These are phyloP conservation scores for Sarcophaga peregrina DNA, from an alignment of 1,140 invertebrate species.

Conservation along the genomic window DNA sequence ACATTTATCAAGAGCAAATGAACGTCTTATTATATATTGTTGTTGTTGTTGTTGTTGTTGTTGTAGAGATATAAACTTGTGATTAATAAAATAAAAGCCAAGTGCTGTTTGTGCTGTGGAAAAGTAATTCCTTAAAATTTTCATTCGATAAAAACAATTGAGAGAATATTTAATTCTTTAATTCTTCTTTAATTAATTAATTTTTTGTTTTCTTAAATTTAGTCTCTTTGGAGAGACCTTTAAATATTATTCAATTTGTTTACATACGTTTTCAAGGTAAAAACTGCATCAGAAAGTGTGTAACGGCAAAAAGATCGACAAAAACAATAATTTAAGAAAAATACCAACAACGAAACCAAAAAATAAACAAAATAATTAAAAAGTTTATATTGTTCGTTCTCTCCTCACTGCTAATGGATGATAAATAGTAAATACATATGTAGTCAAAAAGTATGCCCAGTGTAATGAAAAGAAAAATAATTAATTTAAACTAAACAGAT, in stretches of 20 bases:
- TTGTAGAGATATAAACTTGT: conserved; percentile 33
- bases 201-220: neutral
- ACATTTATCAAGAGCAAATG: conserved; percentile 39
- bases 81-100: neutral
- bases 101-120: conserved; percentile 7
- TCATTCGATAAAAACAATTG: neutral
- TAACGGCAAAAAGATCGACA: neutral
- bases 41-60: neutral
- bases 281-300: neutral
- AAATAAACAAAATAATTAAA: no score
- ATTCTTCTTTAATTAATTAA: no score
- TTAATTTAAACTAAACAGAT: neutral
- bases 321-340: no score
- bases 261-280: neutral
- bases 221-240: neutral
- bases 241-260: neutral
- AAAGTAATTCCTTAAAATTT: neutral
- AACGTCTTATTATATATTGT: neutral
- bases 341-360: no score
- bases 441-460: no score
- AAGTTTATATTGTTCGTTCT: no score
- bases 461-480: no score
- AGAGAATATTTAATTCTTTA: neutral
- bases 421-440: no score
- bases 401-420: no score